Evolutionary conservation across 2,113 vertebrate species (phyloP).

Genomic region (Sinocyclocheilus maitianheensis): DNA sequence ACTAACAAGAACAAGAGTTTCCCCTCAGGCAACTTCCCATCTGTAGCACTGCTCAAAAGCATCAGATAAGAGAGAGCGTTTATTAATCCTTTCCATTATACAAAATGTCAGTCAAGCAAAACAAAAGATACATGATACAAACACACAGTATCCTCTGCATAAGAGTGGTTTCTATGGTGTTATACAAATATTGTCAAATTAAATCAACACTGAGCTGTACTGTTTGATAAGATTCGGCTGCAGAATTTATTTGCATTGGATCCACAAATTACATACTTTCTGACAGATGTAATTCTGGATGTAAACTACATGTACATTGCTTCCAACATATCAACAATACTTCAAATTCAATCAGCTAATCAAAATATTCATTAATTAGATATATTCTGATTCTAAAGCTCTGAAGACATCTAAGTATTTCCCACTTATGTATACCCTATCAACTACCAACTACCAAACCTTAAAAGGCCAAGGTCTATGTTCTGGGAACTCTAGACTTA

Average conservation of each 20-base stretch:
- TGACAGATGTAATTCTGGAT: constrained; percentile 6
- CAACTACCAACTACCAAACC: background rate
- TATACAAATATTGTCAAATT: constrained; percentile 1
- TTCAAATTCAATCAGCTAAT: background rate
- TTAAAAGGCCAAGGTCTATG: constrained; percentile 27
- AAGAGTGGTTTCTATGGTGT: constrained; percentile 13
- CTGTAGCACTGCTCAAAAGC: background rate
- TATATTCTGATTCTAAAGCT: background rate
- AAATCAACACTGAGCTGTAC: constrained; percentile 1
- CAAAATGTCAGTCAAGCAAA: background rate
- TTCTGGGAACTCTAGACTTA: constrained; percentile 61
- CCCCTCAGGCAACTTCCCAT: constrained; percentile 7
- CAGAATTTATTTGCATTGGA: background rate
- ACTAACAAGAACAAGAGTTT: background rate
- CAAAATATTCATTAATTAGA: background rate
- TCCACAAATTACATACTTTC: background rate
- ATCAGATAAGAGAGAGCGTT: background rate
- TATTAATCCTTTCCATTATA: background rate
- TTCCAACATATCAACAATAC: background rate
- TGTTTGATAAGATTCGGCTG: background rate
- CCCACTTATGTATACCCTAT: background rate
- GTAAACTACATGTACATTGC: background rate
- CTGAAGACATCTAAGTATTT: background rate
- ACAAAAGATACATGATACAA: constrained; percentile 10
- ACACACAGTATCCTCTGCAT: background rate